Percentiles rank a stretch among this genome's conserved stretches.
Evolutionary conservation across 2,113 vertebrate species (phyloP).

Genomic region (Misgurnus anguillicaudatus): DNA sequence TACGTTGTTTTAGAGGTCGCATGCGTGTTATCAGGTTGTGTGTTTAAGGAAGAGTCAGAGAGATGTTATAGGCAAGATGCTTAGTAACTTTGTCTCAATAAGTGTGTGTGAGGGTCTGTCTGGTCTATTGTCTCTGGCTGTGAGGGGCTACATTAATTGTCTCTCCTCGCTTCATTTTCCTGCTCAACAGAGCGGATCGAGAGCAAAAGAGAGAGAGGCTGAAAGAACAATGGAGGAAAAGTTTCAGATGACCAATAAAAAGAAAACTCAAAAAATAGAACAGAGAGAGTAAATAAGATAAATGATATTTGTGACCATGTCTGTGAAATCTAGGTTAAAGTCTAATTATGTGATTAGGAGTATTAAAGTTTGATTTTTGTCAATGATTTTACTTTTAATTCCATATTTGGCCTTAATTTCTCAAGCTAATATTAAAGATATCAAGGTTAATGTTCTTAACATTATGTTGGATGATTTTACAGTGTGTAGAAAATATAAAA

Average conservation of each 20-base stretch:
- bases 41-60: background rate
- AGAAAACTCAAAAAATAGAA: background rate
- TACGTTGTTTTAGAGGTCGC: slow-evolving; percentile 1
- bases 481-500: too few species aligned
- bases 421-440: too few species aligned
- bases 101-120: background rate
- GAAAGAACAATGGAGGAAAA: slow-evolving; percentile 28
- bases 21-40: background rate
- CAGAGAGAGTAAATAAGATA: slow-evolving; percentile 12
- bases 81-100: slow-evolving; percentile 21
- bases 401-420: too few species aligned
- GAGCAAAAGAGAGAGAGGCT: slow-evolving; percentile 16
- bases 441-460: too few species aligned
- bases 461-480: too few species aligned
- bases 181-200: slow-evolving; percentile 35
- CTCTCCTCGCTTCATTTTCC: slow-evolving; percentile 39
- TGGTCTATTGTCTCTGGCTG: slow-evolving; percentile 31
- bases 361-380: too few species aligned
- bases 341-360: too few species aligned
- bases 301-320: background rate
- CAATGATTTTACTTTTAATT: too few species aligned
- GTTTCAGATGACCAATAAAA: slow-evolving; percentile 5
- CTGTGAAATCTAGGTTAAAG: background rate
- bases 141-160: slow-evolving; percentile 37
- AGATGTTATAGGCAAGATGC: background rate